Evolutionary conservation across 1,140 invertebrate genomes (phyloP), one percentile per base, ranked within the genome.

Genomic region (Drosophila watanabei): DNA sequence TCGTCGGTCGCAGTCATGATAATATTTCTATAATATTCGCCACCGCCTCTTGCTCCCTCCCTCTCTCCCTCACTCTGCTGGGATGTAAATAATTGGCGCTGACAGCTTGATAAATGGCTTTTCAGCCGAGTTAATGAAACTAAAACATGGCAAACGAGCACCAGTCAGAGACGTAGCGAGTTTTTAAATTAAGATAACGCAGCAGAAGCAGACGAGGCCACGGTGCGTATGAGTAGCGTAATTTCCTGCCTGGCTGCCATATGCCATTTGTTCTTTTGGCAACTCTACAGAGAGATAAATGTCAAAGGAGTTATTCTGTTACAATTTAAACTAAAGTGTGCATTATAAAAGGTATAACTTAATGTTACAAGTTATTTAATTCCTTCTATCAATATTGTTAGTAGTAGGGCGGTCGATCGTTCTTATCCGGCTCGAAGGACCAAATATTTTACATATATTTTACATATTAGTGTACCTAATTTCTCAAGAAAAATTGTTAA

Each of bases 121-220:
- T 89, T 75, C 72, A 86, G 86, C 65, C 64, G 78, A 86, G 79
- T 75, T 90, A 90, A 90, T 86, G 79, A 90, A 90, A 90, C 87
- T 86, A 90, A 90, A 77, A 86, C 82, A 77, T 59, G 75, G 79
- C 81, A 70, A 70, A 85, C 69, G 65, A 81, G 73, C 62, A 52
- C 20, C 35, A 11, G 33, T 14, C 30, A 45, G 35, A 14, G 8
- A 37, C 77, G 72, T 32, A 33, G 64, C 56, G 70, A 59, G 73
- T 66, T 90, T 88, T 90, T 82, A 82, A 90, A 90, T 90, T 82
- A 86, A 86, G 86, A 90, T 90, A 90, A 80, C 86, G 86, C 86
- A 80, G 66, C 69, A 77, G 66, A 62, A 70, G 60, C 59, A 63
- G 41, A 58, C 56, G 54, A 56, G 54, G 63, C 69, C 71, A 86